Percentiles rank a stretch among this genome's conserved stretches.
These are phyloP conservation scores for Andrena dorsata DNA, from an alignment of 2,888 invertebrate species.

Conservation along the genomic window DNA sequence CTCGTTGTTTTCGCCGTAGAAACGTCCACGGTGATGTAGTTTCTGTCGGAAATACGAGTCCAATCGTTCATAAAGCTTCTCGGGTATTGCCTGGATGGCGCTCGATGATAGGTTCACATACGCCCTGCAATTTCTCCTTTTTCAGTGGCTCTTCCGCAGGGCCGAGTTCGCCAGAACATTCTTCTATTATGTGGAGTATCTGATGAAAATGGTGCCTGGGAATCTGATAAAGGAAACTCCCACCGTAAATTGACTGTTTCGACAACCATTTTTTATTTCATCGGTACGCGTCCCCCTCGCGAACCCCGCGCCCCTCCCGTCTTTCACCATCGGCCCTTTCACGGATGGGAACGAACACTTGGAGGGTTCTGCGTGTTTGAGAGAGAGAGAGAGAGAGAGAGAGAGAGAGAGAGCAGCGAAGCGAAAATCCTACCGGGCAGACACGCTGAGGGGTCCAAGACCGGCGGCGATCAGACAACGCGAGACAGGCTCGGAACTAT, in stretches of 20 bases:
- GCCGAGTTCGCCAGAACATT: conserved; percentile 7
- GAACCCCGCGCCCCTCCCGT: not conserved
- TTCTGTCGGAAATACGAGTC: conserved; percentile 62
- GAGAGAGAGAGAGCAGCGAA: too few species aligned
- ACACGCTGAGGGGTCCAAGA: too few species aligned
- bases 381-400: too few species aligned
- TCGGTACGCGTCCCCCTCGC: not conserved
- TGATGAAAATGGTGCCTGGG: conserved; percentile 46
- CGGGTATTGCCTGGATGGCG: conserved; percentile 49
- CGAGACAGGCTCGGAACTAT: not conserved
- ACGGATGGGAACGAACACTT: not conserved
- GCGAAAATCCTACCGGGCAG: too few species aligned
- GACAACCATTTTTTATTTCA: conserved; percentile 9
- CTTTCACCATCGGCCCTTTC: not conserved
- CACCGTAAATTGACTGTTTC: conserved; percentile 42
- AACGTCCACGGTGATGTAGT: conserved; percentile 60
- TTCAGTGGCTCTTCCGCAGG: not conserved
- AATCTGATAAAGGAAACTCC: conserved; percentile 43
- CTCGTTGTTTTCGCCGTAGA: conserved; percentile 57
- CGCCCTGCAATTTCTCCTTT: conserved; percentile 39
- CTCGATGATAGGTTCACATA: conserved; percentile 55
- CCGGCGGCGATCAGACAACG: not conserved
- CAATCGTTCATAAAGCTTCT: conserved; percentile 66
- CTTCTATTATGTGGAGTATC: conserved; percentile 31
- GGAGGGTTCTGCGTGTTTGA: too few species aligned